Evolutionary conservation across 2,797 vertebrate species (phyloP), one percentile per base, ranked within the genome.

Genomic region (Phaenicophaeus curvirostris): DNA sequence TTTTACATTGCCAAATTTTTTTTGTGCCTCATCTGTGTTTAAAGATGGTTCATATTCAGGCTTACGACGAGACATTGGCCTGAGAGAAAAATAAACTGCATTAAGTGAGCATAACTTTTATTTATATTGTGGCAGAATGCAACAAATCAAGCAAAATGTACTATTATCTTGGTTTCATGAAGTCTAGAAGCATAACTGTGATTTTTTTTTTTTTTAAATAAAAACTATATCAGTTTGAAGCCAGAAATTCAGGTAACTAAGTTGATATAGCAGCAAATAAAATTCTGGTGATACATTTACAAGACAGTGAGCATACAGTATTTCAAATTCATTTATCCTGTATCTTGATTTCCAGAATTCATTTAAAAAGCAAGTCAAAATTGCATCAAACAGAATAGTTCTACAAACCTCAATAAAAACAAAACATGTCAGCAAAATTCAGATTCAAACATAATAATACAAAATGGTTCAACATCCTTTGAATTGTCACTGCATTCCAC

Each of bases 1-100:
- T 97, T 99, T 99, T 73, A 98, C 98, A 0, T 98, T 97, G 66
- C 99, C 99, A 92, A 99, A 99, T 94, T 99, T 99, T 81, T 97
- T 99, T 95, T 98, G 99, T 53, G 99, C 99, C 42, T 99, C 99
- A 25, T 98, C 98, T 1, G 98, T 97, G 48, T 92, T 97, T 5
- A 77, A 61, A 16, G 83, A 30, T 0, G 97, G 94, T 21, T 97
- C 96, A 2, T 86, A 83, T 10, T 99, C 99, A 2, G 98, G 97
- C 97, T 99, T 99, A 92, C 98, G 98, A 42, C 98, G 98, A 37
- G 98, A 69, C 1, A 98, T 69, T 13, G 98, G 92, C 79, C 99
- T 99, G 79, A 18, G 42, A 55, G 23, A 65, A 73, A 90, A 94
- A 67, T 0, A 37, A 84, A 78, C 8, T 14, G 16, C 39, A 75